phyloP scores from a whole-genome alignment of 2,797 vertebrate species.

The Mus spretus region DNA sequence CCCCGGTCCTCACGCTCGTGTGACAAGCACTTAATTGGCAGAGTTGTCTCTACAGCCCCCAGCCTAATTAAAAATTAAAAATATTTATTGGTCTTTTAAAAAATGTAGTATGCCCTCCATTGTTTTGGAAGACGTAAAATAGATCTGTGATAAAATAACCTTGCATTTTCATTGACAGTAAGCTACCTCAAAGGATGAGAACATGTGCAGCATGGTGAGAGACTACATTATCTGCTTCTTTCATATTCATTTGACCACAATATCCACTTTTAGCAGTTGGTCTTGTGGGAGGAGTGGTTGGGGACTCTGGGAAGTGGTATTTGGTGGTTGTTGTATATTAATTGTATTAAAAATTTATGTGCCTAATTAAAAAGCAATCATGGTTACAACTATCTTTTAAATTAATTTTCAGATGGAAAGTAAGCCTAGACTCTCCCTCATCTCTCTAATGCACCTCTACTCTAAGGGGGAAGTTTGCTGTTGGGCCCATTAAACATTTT shows the following conservation, averaged over 20 bases:
- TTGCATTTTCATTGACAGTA: constrained; percentile 57
- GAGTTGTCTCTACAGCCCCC: not conserved
- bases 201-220: constrained; percentile 1
- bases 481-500: not conserved
- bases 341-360: constrained; percentile 73
- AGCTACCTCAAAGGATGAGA: constrained; percentile 14
- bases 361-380: constrained; percentile 69
- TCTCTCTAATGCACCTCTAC: not conserved
- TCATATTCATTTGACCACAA: constrained; percentile 52
- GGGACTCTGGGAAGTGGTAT: not conserved
- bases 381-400: constrained; percentile 51
- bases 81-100: constrained; percentile 40
- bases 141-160: constrained; percentile 46
- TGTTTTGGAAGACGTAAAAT: constrained; percentile 59
- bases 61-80: not conserved
- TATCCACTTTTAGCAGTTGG: constrained; percentile 54
- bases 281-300: not conserved
- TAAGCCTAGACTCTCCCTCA: constrained; percentile 19
- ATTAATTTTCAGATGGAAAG: constrained; percentile 65
- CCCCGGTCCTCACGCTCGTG: not conserved
- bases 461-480: not conserved
- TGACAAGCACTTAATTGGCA: not conserved
- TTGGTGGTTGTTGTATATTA: constrained; percentile 52
- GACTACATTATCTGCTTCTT: constrained; percentile 42
- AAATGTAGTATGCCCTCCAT: constrained; percentile 14